Evolutionary conservation across 2,888 invertebrate genomes (phyloP).

Genomic region (Aporophyla nigra): DNA sequence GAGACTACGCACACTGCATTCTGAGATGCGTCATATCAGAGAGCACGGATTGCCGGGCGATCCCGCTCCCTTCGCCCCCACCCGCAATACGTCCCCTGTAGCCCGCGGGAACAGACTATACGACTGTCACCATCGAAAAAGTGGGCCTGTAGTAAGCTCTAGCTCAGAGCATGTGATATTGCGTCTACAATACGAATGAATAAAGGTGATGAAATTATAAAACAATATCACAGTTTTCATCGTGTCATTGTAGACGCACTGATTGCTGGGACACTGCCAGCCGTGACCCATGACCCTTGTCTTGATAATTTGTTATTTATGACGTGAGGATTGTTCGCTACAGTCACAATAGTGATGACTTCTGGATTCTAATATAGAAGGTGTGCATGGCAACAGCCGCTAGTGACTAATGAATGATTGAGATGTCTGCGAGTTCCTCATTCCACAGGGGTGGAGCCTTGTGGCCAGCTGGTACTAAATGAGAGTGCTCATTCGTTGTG

Average conservation of each 20-base stretch:
- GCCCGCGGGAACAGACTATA: not conserved
- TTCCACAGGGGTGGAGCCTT: not conserved
- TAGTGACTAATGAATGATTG: not conserved
- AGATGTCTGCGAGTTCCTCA: not conserved
- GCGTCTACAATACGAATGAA: not conserved
- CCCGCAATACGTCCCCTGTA: not conserved
- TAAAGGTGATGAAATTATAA: not conserved
- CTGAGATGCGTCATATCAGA: not conserved
- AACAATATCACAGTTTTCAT: constrained; percentile 13
- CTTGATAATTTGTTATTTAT: constrained; percentile 28
- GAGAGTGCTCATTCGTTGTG: not conserved
- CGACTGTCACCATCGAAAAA: not conserved
- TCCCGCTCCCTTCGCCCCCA: too few species aligned
- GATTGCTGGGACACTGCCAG: constrained; percentile 12
- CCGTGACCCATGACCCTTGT: constrained; percentile 16
- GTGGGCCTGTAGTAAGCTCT: not conserved
- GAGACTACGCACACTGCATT: too few species aligned
- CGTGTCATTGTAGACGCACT: not conserved
- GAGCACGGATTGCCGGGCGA: too few species aligned
- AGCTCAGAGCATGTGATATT: not conserved
- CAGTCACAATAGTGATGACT: not conserved
- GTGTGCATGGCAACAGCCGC: constrained; percentile 1
- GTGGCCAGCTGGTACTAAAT: not conserved
- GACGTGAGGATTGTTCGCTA: not conserved
- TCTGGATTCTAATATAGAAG: not conserved